phyloP scores from a whole-genome alignment of 2,888 invertebrate species.

The Brenthis daphne region DNA sequence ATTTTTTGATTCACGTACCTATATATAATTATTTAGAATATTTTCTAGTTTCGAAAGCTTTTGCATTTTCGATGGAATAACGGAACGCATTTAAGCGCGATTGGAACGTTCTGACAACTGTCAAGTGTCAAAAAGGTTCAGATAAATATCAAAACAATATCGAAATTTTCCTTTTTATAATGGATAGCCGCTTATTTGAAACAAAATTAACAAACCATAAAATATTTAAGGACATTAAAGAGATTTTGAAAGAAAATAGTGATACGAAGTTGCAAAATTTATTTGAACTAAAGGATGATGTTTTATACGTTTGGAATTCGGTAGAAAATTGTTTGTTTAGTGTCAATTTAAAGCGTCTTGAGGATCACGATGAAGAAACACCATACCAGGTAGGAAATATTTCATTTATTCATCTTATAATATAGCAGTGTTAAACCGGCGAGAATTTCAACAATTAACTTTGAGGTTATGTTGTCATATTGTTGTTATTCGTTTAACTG shows the following conservation, averaged over 20 bases:
- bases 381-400: conserved; percentile 81
- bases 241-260: conserved; percentile 75
- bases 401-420: conserved; percentile 13
- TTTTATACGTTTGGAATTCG: conserved; percentile 86
- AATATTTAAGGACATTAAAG: conserved; percentile 83
- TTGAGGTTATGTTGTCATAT: conserved; percentile 57
- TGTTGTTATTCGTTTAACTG: conserved; percentile 15
- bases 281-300: conserved; percentile 84
- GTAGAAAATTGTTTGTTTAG: conserved; percentile 84
- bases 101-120: conserved; percentile 29
- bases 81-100: conserved; percentile 39
- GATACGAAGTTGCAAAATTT: conserved; percentile 84
- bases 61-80: conserved; percentile 14
- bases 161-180: conserved; percentile 49
- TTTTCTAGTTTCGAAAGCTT: too few species aligned
- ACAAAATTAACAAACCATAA: conserved; percentile 82
- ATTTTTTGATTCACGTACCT: too few species aligned
- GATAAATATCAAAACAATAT: conserved; percentile 47
- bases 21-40: too few species aligned
- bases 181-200: conserved; percentile 83
- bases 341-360: conserved; percentile 80
- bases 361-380: conserved; percentile 75
- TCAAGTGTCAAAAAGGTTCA: conserved; percentile 36
- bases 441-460: conserved; percentile 24
- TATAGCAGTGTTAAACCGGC: conserved; percentile 14